Conservation (phyloP, 2,113 vertebrate genomes). For the Struthidea cinerea region DNA sequence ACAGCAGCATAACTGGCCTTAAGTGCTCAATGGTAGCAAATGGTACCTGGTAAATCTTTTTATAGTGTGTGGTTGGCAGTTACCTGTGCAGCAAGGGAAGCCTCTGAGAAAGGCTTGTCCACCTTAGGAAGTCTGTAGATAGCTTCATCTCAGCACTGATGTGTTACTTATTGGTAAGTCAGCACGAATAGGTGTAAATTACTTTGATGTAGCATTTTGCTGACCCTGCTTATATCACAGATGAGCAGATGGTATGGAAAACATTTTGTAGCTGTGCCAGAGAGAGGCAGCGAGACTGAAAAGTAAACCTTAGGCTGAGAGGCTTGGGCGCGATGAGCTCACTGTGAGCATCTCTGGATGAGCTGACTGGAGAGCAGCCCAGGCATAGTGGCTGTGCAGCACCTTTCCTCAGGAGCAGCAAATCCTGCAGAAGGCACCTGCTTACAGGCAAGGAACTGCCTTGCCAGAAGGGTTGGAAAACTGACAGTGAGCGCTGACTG, state of each 20-base stretch:
- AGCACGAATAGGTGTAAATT: not conserved
- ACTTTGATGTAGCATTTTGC: not conserved
- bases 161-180: not conserved
- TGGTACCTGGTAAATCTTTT: not conserved
- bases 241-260: slow-evolving; percentile 37
- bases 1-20: not conserved
- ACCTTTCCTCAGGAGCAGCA: not conserved
- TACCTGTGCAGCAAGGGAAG: not conserved
- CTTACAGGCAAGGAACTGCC: not conserved
- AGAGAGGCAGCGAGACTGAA: not conserved
- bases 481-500: not conserved
- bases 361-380: not conserved
- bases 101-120: not conserved
- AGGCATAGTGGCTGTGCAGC: fast-evolving
- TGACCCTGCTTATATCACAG: slow-evolving; percentile 4
- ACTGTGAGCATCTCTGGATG: not conserved
- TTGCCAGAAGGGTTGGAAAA: not conserved
- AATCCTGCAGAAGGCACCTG: not conserved
- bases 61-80: not conserved
- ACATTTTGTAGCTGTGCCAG: not conserved
- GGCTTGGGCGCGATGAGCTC: not conserved
- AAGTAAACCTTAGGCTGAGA: not conserved
- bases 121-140: not conserved
- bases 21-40: not conserved
- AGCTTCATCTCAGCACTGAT: not conserved